phyloP scores from a whole-genome alignment of 2,113 vertebrate species.

The Syngnathoides biaculeatus region DNA sequence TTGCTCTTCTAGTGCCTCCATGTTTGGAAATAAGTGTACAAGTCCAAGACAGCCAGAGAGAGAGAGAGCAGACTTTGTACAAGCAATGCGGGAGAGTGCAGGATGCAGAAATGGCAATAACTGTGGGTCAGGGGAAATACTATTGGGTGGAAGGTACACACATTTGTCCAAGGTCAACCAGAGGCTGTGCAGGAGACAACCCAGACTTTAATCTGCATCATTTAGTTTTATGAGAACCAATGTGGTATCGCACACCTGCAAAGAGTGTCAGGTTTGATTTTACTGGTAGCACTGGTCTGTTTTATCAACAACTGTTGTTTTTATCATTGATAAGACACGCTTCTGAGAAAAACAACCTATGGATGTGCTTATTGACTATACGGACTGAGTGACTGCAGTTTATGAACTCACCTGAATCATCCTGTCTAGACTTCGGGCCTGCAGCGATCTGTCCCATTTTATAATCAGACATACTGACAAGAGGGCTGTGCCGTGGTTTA shows the following conservation, averaged over 20 bases:
- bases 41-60: constrained; percentile 36
- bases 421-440: constrained; percentile 62
- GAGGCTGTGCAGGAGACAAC: constrained; percentile 29
- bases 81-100: constrained; percentile 53
- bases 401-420: constrained; percentile 43
- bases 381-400: constrained; percentile 19
- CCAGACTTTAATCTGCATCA: constrained; percentile 29
- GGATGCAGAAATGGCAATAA: constrained; percentile 60
- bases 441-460: constrained; percentile 37
- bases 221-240: constrained; percentile 12
- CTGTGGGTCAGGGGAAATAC: constrained; percentile 53
- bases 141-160: constrained; percentile 63
- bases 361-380: constrained; percentile 21
- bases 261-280: neutral
- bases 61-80: constrained; percentile 44
- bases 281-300: neutral
- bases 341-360: constrained; percentile 13
- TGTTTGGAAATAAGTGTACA: constrained; percentile 37
- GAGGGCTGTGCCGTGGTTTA: constrained; percentile 13
- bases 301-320: neutral
- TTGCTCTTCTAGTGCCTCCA: constrained; percentile 16
- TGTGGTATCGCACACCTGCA: neutral
- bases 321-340: constrained; percentile 18
- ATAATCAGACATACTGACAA: constrained; percentile 20
- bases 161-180: constrained; percentile 64